phyloP scores from a whole-genome alignment of 2,797 vertebrate genomes.

The Hydrolagus colliei region DNA sequence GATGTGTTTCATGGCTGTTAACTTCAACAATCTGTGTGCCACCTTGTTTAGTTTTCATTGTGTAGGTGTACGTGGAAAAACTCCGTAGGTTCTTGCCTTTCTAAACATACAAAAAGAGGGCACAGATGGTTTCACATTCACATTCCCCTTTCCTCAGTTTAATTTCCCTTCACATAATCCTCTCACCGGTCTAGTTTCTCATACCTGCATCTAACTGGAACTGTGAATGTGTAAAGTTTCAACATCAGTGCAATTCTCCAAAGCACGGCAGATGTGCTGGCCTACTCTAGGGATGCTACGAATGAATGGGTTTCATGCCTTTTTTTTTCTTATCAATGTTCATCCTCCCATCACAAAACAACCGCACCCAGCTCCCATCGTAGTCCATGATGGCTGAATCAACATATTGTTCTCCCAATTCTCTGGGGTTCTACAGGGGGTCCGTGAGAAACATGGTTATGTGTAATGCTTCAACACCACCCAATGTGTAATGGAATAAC shows the following conservation, averaged over 20 bases:
- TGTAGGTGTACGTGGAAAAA: conserved; percentile 57
- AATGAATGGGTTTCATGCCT: no score
- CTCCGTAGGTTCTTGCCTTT: conserved; percentile 56
- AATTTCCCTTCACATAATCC: background rate
- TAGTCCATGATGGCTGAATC: no score
- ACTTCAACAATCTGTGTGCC: conserved; percentile 60
- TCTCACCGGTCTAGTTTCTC: background rate
- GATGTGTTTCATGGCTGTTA: conserved; percentile 59
- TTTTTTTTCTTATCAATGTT: no score
- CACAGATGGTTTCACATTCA: conserved; percentile 34
- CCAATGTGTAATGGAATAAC: no score
- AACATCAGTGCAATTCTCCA: background rate
- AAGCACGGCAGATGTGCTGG: no score
- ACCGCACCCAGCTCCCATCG: no score
- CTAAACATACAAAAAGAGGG: conserved; percentile 45
- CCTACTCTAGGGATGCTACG: no score
- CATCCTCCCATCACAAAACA: no score
- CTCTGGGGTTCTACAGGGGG: no score
- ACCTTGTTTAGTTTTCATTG: conserved; percentile 54
- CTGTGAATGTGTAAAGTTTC: background rate
- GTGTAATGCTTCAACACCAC: no score
- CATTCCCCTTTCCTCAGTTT: background rate
- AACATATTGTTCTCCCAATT: no score
- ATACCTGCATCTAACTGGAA: background rate
- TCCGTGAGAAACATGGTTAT: no score